A percentile compares a stretch with the other conserved stretches of the same genome.
phyloP scores from a whole-genome alignment of 2,113 vertebrate species.

The Hemibagrus wyckioides region DNA sequence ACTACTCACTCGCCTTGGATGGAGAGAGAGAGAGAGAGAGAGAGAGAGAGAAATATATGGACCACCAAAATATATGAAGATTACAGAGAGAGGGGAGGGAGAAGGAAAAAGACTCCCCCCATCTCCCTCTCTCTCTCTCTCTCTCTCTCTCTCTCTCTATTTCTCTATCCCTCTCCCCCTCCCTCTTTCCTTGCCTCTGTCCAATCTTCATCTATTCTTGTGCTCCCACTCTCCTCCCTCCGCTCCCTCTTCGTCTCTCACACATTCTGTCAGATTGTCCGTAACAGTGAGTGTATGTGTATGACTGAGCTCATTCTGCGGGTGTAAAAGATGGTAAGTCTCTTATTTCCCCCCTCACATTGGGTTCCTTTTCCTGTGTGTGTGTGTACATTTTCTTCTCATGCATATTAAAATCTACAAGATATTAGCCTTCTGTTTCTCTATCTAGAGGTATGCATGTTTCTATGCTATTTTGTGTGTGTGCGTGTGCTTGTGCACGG shows the following conservation, averaged over 20 bases:
- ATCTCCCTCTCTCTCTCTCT: neutral
- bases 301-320: constrained; percentile 36
- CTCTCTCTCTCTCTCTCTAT: neutral
- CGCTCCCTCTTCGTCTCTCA: constrained; percentile 11
- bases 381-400: neutral
- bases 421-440: neutral
- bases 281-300: constrained; percentile 42
- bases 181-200: constrained; percentile 1
- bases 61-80: neutral
- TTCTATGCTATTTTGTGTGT: neutral
- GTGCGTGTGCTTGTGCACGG: neutral
- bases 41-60: neutral
- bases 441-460: neutral
- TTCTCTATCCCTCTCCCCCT: constrained; percentile 14
- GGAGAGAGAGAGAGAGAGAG: neutral
- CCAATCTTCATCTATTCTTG: constrained; percentile 20
- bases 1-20: constrained; percentile 1
- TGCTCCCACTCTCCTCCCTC: constrained; percentile 35
- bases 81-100: neutral
- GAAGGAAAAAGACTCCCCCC: neutral
- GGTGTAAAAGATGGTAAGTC: constrained; percentile 52
- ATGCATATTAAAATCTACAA: neutral
- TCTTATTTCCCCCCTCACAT: constrained; percentile 7
- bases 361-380: neutral
- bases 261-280: constrained; percentile 25